Conservation (phyloP, 1,140 invertebrate species). For the Thaumetopoea pityocampa region DNA sequence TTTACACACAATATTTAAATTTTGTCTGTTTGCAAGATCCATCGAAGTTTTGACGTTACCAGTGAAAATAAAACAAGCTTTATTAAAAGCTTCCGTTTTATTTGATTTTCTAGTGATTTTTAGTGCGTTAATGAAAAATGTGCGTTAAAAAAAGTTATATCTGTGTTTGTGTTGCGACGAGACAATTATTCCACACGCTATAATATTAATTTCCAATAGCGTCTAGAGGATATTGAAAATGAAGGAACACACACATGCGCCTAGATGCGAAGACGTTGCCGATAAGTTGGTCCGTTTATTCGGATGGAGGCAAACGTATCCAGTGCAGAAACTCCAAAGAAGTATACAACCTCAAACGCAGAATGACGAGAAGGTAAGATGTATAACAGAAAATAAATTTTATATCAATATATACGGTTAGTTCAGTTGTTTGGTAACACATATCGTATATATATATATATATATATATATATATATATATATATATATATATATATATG, state of each 20-base stretch:
- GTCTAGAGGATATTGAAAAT: conserved; percentile 33
- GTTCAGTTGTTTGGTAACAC: no score
- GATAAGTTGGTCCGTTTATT: conserved; percentile 84
- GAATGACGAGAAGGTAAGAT: conserved; percentile 56
- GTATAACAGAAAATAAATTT: background rate
- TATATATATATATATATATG: no score
- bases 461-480: no score
- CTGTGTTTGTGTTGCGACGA: conserved; percentile 4
- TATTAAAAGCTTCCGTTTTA: no score
- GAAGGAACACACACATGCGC: conserved; percentile 66
- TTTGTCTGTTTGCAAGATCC: conserved; percentile 12
- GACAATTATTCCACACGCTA: conserved; percentile 8
- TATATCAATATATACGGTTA: no score
- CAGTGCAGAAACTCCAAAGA: conserved; percentile 83
- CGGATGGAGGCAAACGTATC: conserved; percentile 85
- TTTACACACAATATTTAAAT: conserved; percentile 5
- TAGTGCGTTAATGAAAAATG: no score
- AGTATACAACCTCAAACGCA: conserved; percentile 76
- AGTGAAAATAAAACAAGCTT: no score
- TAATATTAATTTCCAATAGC: conserved; percentile 5
- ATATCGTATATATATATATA: no score
- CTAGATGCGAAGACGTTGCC: conserved; percentile 77
- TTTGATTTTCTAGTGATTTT: no score
- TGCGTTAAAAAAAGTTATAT: background rate
- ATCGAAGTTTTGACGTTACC: no score